Percentiles rank a stretch among this genome's conserved stretches.
Conservation (phyloP, 2,888 invertebrate genomes). For the Sylvicola cinctus region DNA sequence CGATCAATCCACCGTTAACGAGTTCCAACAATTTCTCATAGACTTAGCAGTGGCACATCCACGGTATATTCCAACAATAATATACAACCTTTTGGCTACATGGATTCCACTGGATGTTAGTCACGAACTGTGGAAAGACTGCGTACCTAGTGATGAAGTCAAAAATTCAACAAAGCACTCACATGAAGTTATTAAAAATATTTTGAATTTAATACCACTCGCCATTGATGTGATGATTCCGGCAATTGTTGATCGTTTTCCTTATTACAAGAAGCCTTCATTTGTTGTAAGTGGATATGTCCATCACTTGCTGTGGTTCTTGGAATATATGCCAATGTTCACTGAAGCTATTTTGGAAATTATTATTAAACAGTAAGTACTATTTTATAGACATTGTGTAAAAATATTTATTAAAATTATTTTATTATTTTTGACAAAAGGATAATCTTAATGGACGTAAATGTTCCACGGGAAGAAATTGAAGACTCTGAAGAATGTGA, state of each 20-base stretch:
- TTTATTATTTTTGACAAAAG: constrained; percentile 2
- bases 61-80: constrained; percentile 36
- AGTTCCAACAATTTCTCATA: constrained; percentile 40
- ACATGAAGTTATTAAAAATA: constrained; percentile 31
- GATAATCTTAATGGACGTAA: not conserved
- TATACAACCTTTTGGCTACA: constrained; percentile 35
- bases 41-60: constrained; percentile 48
- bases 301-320: constrained; percentile 54
- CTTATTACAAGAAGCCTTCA: constrained; percentile 49
- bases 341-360: constrained; percentile 47
- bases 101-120: constrained; percentile 33
- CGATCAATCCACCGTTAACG: constrained; percentile 26
- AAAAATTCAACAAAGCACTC: constrained; percentile 36
- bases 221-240: constrained; percentile 46
- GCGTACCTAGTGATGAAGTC: constrained; percentile 32
- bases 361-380: constrained; percentile 51
- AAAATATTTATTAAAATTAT: not conserved
- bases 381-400: constrained; percentile 9
- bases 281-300: constrained; percentile 53
- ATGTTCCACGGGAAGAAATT: not conserved
- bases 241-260: constrained; percentile 42
- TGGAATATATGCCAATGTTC: constrained; percentile 51
- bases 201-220: constrained; percentile 31
- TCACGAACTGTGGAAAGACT: constrained; percentile 35
- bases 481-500: not conserved